A percentile compares a stretch with the other conserved stretches of the same genome.
Conservation (phyloP, 2,888 invertebrate genomes). For the Pharmacophagus antenor region DNA sequence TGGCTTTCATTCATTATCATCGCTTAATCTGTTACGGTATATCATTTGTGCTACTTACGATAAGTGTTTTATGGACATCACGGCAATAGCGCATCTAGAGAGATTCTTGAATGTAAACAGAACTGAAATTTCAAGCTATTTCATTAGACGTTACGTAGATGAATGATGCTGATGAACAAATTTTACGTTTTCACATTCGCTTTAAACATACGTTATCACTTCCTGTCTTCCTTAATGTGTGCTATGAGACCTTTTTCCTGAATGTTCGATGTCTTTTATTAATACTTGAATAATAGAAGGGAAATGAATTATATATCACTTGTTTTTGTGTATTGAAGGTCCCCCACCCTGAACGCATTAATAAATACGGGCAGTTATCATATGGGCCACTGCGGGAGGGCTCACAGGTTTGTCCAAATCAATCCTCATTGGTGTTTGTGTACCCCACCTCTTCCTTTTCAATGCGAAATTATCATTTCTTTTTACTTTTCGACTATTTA, state of each 20-base stretch:
- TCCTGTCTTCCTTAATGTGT: constrained; percentile 42
- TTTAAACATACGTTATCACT: constrained; percentile 51
- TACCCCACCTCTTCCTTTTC: constrained; percentile 66
- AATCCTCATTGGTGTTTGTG: constrained; percentile 78
- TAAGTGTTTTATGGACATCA: constrained; percentile 47
- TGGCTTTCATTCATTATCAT: constrained; percentile 60
- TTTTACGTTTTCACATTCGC: constrained; percentile 49
- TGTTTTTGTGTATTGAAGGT: constrained; percentile 84
- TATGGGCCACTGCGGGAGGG: constrained; percentile 85
- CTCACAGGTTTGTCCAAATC: constrained; percentile 82
- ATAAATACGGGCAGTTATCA: constrained; percentile 84
- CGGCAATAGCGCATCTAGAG: constrained; percentile 11
- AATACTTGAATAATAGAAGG: constrained; percentile 48
- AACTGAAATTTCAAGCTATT: constrained; percentile 13
- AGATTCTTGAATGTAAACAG: constrained; percentile 31
- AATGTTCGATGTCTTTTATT: constrained; percentile 55
- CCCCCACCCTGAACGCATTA: constrained; percentile 83
- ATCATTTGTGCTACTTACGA: constrained; percentile 45
- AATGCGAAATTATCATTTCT: constrained; percentile 46
- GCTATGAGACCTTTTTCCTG: constrained; percentile 57
- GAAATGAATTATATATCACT: constrained; percentile 61
- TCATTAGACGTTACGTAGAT: constrained; percentile 22
- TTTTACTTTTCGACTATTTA: constrained; percentile 44
- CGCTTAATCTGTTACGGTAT: constrained; percentile 43
- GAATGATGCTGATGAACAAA: constrained; percentile 15